These are phyloP conservation scores for Acleris laterana DNA, from an alignment of 2,888 invertebrate genomes.

Conservation along the genomic window DNA sequence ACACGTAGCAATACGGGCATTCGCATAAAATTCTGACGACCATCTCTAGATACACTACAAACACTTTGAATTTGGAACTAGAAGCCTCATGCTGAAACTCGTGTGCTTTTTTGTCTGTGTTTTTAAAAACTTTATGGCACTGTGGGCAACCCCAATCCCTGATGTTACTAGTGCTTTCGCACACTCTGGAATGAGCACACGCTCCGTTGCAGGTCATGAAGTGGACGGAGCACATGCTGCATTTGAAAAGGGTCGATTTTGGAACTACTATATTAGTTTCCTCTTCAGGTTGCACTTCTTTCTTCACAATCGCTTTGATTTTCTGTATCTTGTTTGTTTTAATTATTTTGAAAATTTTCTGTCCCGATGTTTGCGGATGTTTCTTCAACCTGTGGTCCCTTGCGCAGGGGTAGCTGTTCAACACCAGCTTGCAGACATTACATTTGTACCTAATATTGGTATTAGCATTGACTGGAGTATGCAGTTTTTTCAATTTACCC, in stretches of 20 bases:
- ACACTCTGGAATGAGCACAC: conserved; percentile 40
- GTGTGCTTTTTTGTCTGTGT: conserved; percentile 11
- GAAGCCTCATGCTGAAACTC: conserved; percentile 19
- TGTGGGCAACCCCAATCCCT: conserved; percentile 41
- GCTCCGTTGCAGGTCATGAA: conserved; percentile 46
- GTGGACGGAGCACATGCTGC: conserved; percentile 47
- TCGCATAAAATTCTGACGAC: conserved; percentile 26
- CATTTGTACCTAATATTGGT: conserved; percentile 37
- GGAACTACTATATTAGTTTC: conserved; percentile 42
- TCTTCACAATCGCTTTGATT: conserved; percentile 4
- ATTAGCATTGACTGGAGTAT: neutral
- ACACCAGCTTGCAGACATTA: conserved; percentile 36
- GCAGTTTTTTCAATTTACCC: neutral
- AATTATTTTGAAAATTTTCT: conserved; percentile 30
- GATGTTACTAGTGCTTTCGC: conserved; percentile 4
- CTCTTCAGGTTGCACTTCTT: neutral
- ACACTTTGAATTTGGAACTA: conserved; percentile 16
- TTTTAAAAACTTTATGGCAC: conserved; percentile 18
- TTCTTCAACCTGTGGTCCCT: conserved; percentile 27
- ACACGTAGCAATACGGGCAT: conserved; percentile 32
- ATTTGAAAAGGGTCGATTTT: conserved; percentile 50
- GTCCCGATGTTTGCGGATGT: conserved; percentile 31
- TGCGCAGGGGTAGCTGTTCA: conserved; percentile 13
- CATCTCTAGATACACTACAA: conserved; percentile 28
- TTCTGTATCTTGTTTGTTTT: conserved; percentile 16